phyloP scores from a whole-genome alignment of 2,113 vertebrate species.

The Hippoglossus stenolepis region DNA sequence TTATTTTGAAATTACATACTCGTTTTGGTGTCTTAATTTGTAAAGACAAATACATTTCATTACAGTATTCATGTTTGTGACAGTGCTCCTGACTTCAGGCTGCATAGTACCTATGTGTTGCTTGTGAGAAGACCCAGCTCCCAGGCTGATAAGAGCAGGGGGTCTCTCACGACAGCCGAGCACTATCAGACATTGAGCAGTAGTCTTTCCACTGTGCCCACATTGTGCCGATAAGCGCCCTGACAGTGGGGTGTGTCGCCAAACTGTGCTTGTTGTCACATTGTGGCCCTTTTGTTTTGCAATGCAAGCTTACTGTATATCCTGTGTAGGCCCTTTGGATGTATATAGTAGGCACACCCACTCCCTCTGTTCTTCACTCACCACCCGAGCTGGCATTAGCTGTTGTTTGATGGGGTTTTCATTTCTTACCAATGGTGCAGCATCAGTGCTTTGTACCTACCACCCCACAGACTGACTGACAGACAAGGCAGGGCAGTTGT shows the following conservation, averaged over 20 bases:
- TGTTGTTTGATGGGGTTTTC: background rate
- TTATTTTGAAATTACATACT: too few relatives aligned
- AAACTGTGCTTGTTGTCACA: conserved; percentile 17
- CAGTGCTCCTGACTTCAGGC: background rate
- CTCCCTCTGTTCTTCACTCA: background rate
- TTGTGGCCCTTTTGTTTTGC: conserved; percentile 20
- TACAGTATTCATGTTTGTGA: background rate
- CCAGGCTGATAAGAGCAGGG: conserved; percentile 66
- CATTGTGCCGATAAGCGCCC: conserved; percentile 73
- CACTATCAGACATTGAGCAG: conserved; percentile 75
- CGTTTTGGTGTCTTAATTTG: too few relatives aligned
- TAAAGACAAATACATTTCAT: too few relatives aligned
- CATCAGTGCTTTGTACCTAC: conserved; percentile 27
- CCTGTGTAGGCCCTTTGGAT: conserved; percentile 5
- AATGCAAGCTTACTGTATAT: background rate
- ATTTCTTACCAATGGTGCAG: background rate
- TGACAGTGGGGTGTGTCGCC: conserved; percentile 67
- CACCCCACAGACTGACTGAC: conserved; percentile 11
- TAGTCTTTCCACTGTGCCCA: conserved; percentile 70
- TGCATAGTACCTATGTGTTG: conserved; percentile 28
- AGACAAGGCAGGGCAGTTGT: conserved; percentile 36
- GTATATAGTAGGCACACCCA: background rate
- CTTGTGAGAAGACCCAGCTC: conserved; percentile 53
- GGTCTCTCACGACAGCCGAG: conserved; percentile 61
- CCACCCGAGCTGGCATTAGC: background rate